Percentiles rank a stretch among this genome's conserved stretches.
These are phyloP conservation scores for Tetropium fuscum DNA, from an alignment of 2,888 invertebrate species.

Conservation along the genomic window DNA sequence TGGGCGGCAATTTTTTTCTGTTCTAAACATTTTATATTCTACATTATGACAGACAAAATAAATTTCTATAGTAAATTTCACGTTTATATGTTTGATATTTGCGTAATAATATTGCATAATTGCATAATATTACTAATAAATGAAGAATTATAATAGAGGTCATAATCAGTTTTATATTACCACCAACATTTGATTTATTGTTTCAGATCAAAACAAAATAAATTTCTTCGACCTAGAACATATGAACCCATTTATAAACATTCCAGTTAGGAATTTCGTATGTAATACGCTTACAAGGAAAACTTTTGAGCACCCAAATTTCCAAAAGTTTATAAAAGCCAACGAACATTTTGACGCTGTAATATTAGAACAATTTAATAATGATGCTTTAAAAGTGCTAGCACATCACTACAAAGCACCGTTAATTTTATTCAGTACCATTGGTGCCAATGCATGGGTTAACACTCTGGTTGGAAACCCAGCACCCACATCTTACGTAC, in stretches of 20 bases:
- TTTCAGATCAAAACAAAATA: background rate
- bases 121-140: too few species aligned
- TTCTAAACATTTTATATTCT: too few species aligned
- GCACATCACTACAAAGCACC: slow-evolving; percentile 60
- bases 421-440: slow-evolving; percentile 62
- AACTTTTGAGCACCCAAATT: slow-evolving; percentile 60
- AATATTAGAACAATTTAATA: slow-evolving; percentile 66
- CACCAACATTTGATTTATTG: too few species aligned
- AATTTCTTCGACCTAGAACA: background rate
- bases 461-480: slow-evolving; percentile 21
- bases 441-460: slow-evolving; percentile 65
- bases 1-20: too few species aligned
- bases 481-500: slow-evolving; percentile 19
- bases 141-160: too few species aligned
- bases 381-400: slow-evolving; percentile 65
- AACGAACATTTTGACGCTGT: slow-evolving; percentile 60
- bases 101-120: too few species aligned
- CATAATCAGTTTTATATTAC: too few species aligned
- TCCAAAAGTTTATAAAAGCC: slow-evolving; percentile 6
- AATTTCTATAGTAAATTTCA: too few species aligned
- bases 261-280: slow-evolving; percentile 27
- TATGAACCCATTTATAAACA: slow-evolving; percentile 1
- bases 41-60: too few species aligned
- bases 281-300: slow-evolving; percentile 54
- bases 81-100: too few species aligned